Conservation (phyloP, 2,113 vertebrate genomes). For the human region GRCh38 chr7:122741001-122741500, state of each 20-base stretch:
- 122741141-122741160: background rate
- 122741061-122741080: background rate
- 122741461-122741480: background rate
- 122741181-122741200: background rate
- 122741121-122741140: background rate
- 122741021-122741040: background rate
- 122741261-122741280: background rate
- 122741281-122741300: background rate
- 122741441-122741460: background rate
- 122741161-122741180: background rate
- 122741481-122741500: background rate
- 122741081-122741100: background rate
- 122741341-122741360: background rate
- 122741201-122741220: background rate
- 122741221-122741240: background rate
- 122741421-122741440: background rate
- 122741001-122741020: background rate
- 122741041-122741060: background rate
- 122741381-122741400: background rate
- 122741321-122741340: background rate
- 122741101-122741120: background rate
- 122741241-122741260: background rate
- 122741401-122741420: slow-evolving; percentile 33
- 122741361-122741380: background rate
- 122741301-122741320: background rate